Evolutionary conservation across 2,113 vertebrate genomes (phyloP).

Genomic region (Chiloscyllium plagiosum): DNA sequence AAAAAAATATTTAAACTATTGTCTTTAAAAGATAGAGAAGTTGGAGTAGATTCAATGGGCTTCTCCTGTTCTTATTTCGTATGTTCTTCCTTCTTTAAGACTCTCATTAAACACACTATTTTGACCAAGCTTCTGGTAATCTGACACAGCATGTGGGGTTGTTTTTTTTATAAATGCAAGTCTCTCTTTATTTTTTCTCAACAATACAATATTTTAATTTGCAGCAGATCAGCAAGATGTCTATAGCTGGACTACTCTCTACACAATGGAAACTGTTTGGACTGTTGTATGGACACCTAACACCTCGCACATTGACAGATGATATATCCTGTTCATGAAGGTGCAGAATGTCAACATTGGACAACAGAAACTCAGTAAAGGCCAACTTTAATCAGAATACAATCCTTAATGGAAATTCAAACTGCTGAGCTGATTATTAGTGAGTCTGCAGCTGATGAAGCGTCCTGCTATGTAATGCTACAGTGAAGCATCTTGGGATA

Average conservation of each 20-base stretch:
- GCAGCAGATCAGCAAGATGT: neutral
- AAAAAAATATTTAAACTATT: neutral
- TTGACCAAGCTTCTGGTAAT: too few relatives aligned
- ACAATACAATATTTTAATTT: neutral
- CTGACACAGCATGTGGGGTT: too few relatives aligned
- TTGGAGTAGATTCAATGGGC: too few relatives aligned
- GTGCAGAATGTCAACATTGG: neutral
- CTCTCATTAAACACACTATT: too few relatives aligned
- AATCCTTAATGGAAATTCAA: neutral
- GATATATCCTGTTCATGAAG: neutral
- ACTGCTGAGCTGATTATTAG: neutral
- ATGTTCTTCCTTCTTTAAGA: too few relatives aligned
- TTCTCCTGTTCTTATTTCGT: too few relatives aligned
- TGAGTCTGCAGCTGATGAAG: conserved; percentile 36
- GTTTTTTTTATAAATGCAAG: neutral
- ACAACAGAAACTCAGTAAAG: neutral
- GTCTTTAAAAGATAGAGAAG: too few relatives aligned
- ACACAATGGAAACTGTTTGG: neutral
- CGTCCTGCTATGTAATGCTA: conserved; percentile 25
- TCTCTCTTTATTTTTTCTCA: neutral
- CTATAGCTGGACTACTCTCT: neutral
- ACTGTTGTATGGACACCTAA: neutral
- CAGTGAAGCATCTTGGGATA: too few relatives aligned
- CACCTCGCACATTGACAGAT: neutral
- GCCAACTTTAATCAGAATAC: neutral